phyloP scores from a whole-genome alignment of 2,888 invertebrate species.

The Tortricodes alternella region DNA sequence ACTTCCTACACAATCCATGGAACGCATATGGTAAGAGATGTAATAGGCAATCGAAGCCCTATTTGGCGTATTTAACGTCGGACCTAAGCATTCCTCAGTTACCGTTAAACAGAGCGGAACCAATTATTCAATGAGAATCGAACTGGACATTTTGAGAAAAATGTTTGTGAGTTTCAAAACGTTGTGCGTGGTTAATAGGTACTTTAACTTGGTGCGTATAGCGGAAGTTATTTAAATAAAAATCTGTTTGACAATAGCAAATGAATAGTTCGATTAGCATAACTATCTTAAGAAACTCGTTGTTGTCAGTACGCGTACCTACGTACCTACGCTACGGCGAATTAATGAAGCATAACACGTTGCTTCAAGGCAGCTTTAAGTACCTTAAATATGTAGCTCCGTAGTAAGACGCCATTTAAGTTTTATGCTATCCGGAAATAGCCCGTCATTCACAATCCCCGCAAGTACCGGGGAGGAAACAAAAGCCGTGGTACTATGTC shows the following conservation, averaged over 20 bases:
- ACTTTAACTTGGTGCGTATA: background rate
- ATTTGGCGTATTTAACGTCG: background rate
- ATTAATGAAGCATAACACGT: slow-evolving; percentile 39
- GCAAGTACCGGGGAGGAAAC: slow-evolving; percentile 41
- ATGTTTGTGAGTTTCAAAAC: background rate
- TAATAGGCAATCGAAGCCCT: too few relatives aligned
- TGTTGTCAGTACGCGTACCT: slow-evolving; percentile 3
- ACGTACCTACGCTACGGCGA: slow-evolving; percentile 26
- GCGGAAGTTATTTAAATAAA: slow-evolving; percentile 20
- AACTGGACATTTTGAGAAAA: slow-evolving; percentile 13
- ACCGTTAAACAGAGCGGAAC: slow-evolving; percentile 22
- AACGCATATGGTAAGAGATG: too few relatives aligned
- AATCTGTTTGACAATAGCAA: slow-evolving; percentile 24
- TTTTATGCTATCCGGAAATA: slow-evolving; percentile 47
- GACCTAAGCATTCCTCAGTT: background rate
- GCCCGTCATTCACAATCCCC: slow-evolving; percentile 41
- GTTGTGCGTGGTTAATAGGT: background rate
- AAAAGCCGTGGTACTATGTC: slow-evolving; percentile 37
- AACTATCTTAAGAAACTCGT: slow-evolving; percentile 20
- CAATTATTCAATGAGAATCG: slow-evolving; percentile 13
- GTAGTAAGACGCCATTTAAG: slow-evolving; percentile 35
- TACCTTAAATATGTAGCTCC: slow-evolving; percentile 31
- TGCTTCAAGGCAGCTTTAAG: slow-evolving; percentile 44
- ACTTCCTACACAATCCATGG: too few relatives aligned
- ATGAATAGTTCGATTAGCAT: slow-evolving; percentile 24